A percentile compares a stretch with the other conserved stretches of the same genome.
phyloP scores from a whole-genome alignment of 2,888 invertebrate species.

The Capitulum mitella region DNA sequence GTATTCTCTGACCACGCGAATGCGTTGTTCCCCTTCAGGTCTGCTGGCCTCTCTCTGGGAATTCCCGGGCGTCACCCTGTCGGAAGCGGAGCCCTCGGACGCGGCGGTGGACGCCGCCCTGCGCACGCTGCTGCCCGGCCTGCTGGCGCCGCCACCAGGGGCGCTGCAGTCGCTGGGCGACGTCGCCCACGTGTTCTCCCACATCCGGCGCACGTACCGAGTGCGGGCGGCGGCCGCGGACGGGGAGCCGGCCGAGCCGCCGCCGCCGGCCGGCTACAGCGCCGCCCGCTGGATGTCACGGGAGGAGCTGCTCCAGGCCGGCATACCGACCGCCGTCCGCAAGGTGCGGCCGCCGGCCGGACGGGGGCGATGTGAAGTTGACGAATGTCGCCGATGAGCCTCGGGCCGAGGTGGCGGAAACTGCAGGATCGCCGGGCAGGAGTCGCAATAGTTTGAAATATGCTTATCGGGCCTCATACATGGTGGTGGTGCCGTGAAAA shows the following conservation, averaged over 20 bases:
- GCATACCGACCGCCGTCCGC: neutral
- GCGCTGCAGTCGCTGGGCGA: constrained; percentile 14
- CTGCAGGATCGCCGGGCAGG: too few species aligned
- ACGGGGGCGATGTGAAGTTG: too few species aligned
- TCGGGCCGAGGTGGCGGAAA: too few species aligned
- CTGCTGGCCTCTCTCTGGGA: constrained; percentile 45
- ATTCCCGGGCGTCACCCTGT: constrained; percentile 40
- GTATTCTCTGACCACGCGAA: too few species aligned
- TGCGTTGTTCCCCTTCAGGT: too few species aligned
- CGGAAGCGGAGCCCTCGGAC: neutral
- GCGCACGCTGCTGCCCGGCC: neutral
- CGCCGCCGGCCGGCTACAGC: constrained; percentile 2
- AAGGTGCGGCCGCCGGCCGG: too few species aligned
- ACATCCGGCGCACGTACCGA: constrained; percentile 13
- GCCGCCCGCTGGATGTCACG: neutral
- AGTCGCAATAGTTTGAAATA: too few species aligned
- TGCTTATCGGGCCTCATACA: too few species aligned
- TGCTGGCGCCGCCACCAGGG: neutral
- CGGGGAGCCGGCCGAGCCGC: neutral
- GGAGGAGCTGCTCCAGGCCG: neutral
- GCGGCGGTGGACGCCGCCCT: neutral
- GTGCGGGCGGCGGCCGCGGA: neutral
- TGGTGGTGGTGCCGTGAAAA: too few species aligned
- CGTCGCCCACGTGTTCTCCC: constrained; percentile 12
- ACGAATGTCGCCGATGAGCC: too few species aligned